Percentiles rank a stretch among this genome's conserved stretches.
phyloP scores from a whole-genome alignment of 2,797 vertebrate species.

The Aratinga solstitialis region DNA sequence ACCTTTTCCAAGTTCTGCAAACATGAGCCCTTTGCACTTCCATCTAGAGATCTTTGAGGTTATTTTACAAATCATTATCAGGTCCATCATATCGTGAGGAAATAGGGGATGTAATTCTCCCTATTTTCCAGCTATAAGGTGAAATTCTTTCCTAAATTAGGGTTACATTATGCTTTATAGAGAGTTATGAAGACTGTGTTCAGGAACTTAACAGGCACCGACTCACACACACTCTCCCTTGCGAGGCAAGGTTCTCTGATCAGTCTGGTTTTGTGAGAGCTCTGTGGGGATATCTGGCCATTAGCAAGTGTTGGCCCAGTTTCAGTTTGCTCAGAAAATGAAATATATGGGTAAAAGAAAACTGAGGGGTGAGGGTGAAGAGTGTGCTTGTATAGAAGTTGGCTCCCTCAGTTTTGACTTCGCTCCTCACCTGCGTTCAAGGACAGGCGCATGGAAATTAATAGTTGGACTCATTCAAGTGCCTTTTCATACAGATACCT shows the following conservation, averaged over 20 bases:
- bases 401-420: background rate
- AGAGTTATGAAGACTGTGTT: background rate
- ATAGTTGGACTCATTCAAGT: background rate
- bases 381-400: background rate
- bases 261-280: background rate
- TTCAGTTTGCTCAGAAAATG: background rate
- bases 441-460: background rate
- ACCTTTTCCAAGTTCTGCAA: background rate
- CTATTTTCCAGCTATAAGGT: background rate
- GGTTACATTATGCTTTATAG: background rate
- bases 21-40: background rate
- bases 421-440: background rate
- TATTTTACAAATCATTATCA: background rate
- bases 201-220: background rate
- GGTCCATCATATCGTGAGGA: background rate
- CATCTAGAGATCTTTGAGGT: background rate
- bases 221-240: accelerated
- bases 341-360: background rate
- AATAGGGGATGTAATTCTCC: background rate
- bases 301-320: background rate
- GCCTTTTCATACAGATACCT: background rate
- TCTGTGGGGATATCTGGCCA: background rate
- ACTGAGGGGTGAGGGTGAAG: background rate
- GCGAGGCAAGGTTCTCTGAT: background rate
- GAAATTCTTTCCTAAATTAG: background rate